phyloP scores from a whole-genome alignment of 92 coral and sea anemone species.

The Porites evermanni region DNA sequence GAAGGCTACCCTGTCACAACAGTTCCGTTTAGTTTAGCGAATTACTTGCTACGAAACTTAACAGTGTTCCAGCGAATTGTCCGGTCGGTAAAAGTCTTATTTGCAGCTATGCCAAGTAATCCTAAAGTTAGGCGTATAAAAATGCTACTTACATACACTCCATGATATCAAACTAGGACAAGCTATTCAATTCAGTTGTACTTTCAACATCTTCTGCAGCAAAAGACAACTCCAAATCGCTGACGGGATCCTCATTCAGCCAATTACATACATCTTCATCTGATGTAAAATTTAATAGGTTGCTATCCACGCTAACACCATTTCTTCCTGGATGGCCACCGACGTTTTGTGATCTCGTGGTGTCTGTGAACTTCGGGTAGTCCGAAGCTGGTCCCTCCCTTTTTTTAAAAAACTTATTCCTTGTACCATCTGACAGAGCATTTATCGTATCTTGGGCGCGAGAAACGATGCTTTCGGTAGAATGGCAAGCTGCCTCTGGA shows the following conservation, averaged over 20 bases:
- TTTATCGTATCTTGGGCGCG: background rate
- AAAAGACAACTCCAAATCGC: constrained; percentile 34
- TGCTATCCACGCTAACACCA: background rate
- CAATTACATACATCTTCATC: constrained; percentile 17
- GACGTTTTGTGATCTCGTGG: background rate
- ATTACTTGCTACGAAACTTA: too few relatives aligned
- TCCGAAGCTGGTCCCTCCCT: background rate
- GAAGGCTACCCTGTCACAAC: too few relatives aligned
- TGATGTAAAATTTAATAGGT: background rate
- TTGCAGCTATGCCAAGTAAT: too few relatives aligned
- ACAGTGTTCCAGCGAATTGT: too few relatives aligned
- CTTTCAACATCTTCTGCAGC: constrained; percentile 45
- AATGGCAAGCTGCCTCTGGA: background rate
- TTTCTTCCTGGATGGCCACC: background rate
- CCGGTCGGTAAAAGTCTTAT: too few relatives aligned
- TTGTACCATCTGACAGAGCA: background rate
- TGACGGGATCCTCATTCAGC: constrained; percentile 15
- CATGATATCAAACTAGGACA: background rate
- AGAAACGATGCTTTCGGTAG: too few relatives aligned
- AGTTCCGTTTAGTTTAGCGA: too few relatives aligned
- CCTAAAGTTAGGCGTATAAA: background rate
- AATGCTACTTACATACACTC: background rate
- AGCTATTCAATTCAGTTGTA: background rate
- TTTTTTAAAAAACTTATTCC: background rate
- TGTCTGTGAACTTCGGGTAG: background rate